phyloP scores from a whole-genome alignment of 2,888 invertebrate genomes.

The Proisotoma minuta region DNA sequence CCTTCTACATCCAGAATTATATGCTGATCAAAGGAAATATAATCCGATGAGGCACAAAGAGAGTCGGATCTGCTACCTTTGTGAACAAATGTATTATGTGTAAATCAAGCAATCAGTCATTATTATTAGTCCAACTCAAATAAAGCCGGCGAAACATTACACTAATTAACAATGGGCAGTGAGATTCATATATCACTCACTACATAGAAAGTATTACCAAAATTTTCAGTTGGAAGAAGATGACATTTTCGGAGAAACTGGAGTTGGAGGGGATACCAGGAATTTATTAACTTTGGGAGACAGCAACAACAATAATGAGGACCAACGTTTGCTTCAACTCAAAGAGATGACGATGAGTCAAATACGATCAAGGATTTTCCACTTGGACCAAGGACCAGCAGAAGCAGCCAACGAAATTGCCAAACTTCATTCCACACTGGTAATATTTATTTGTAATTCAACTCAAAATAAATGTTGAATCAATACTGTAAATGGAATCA shows the following conservation, averaged over 20 bases:
- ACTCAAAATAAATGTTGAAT: neutral
- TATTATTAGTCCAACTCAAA: too few relatives aligned
- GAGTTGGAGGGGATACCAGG: constrained; percentile 26
- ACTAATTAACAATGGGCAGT: too few relatives aligned
- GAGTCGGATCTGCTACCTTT: too few relatives aligned
- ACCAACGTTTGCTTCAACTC: constrained; percentile 39
- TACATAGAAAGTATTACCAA: too few relatives aligned
- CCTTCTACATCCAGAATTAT: too few relatives aligned
- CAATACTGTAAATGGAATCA: neutral
- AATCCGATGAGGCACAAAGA: too few relatives aligned
- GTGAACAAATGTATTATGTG: too few relatives aligned
- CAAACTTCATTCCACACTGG: constrained; percentile 45
- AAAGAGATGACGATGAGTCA: constrained; percentile 48
- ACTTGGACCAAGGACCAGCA: constrained; percentile 48
- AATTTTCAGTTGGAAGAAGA: constrained; percentile 42
- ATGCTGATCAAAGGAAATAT: too few relatives aligned
- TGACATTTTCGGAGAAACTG: constrained; percentile 36
- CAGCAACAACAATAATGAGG: constrained; percentile 30
- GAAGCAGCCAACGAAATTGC: constrained; percentile 48
- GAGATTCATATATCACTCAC: too few relatives aligned
- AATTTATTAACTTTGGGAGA: constrained; percentile 39
- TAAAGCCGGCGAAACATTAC: too few relatives aligned
- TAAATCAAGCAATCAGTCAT: too few relatives aligned
- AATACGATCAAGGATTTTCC: constrained; percentile 47
- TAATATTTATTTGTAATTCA: neutral